Conservation (phyloP, 2,797 vertebrate genomes). For the Emys orbicularis region DNA sequence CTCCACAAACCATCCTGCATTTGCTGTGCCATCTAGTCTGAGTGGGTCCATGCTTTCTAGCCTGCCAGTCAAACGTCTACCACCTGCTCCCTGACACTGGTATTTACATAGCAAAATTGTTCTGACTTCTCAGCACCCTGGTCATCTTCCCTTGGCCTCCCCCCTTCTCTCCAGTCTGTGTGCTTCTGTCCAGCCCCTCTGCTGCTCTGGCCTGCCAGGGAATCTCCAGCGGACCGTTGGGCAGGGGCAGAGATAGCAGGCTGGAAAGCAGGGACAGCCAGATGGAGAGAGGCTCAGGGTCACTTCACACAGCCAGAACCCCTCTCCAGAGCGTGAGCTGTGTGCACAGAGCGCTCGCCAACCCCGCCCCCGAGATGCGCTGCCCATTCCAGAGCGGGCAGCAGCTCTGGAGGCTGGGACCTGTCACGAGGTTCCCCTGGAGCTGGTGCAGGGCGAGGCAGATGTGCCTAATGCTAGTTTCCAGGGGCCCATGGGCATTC, state of each 20-base stretch:
- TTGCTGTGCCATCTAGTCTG: no score
- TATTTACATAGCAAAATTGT: neutral
- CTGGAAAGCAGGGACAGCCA: neutral
- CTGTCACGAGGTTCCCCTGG: neutral
- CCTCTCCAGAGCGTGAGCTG: neutral
- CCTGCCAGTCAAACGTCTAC: neutral
- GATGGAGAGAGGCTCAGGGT: neutral
- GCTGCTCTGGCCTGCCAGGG: neutral
- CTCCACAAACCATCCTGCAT: neutral
- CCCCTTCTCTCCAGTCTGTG: no score
- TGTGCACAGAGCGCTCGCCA: neutral
- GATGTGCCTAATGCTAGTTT: neutral
- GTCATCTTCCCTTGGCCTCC: neutral
- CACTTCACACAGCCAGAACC: neutral
- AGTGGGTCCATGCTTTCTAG: no score
- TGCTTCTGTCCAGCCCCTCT: neutral
- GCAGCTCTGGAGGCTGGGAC: neutral
- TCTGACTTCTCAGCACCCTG: neutral
- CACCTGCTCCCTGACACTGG: neutral
- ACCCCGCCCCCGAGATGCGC: no score
- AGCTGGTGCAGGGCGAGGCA: neutral
- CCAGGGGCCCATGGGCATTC: neutral
- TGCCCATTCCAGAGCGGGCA: neutral
- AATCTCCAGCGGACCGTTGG: neutral
- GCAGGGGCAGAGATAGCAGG: neutral